Base-by-base conservation (phyloP, 2,888 invertebrate genomes). In the Hofmannophila pseudospretella region DNA sequence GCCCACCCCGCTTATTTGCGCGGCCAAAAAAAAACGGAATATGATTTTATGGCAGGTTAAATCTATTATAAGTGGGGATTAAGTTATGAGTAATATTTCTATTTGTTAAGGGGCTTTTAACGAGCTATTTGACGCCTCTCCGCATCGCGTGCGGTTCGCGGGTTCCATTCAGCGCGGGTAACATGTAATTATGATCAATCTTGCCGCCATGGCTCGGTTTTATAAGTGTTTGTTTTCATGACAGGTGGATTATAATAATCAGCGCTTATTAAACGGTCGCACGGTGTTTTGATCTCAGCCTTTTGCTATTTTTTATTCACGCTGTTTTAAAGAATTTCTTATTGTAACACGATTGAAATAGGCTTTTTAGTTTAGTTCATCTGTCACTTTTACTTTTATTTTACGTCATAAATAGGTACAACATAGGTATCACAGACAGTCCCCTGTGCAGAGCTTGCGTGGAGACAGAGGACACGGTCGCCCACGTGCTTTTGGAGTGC, bases 1-100 rank as follows among this genome's bases (percentile, higher is more conserved):
- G 51, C 60, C 49, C 56, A 75, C 81, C 82, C 81, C 70, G 73
- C 64, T 59, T 67, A 64, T 79, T 78, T 76, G 73, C 64, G 45
- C 57, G 47, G 51, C 58, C 65, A 70, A 74, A 75, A 73, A 75
- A 76, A 75, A 76, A 76, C 3, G 58, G 72, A 74, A 78, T 81
- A 81, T 81, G 80, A 84, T 84, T 85, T 85, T 75, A 84, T 82
- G 81, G 75, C 82, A 84, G 78, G 85, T 86, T 85, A 81, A 81
- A 78, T 81, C 78, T 77, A 82, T 84, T 84, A 78, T 82, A 65
- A 70, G 65, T 59, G 71, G 75, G 84, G 85, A 86, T 86, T 84
- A 85, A 69, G 82, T 82, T 82, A 79, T 82, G 80, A 76, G 70
- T 80, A 74, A 78, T 81, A 80, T 85, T 81, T 80, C 68, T 84